Conservation (phyloP, 2,113 vertebrate genomes). For the Lophotis ruficrista region DNA sequence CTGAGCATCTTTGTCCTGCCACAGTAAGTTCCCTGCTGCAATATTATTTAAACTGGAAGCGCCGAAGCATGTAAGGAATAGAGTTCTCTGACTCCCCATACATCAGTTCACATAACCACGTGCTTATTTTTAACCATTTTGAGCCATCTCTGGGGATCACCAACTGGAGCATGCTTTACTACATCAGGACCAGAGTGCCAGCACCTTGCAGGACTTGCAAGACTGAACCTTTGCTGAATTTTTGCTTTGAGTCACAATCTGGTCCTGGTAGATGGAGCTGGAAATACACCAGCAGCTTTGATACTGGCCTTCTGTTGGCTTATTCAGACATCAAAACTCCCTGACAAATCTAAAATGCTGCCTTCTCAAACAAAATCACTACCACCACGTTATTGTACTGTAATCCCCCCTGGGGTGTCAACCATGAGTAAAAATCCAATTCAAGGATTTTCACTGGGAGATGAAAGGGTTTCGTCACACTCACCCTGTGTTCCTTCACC, state of each 20-base stretch:
- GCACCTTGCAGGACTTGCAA: background rate
- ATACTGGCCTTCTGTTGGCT: background rate
- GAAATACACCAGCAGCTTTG: background rate
- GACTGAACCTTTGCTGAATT: background rate
- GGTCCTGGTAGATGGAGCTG: background rate
- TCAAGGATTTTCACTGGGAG: background rate
- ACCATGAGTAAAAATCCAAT: slow-evolving; percentile 1
- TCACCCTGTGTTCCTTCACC: background rate
- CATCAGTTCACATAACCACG: background rate
- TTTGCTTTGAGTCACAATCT: background rate
- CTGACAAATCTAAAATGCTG: background rate
- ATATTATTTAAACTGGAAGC: background rate
- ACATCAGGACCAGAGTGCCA: background rate
- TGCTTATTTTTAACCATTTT: background rate
- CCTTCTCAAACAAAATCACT: background rate
- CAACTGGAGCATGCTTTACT: background rate
- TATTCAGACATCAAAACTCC: background rate
- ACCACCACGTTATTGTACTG: background rate
- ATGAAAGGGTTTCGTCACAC: slow-evolving; percentile 23
- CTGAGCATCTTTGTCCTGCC: background rate
- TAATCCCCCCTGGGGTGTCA: background rate
- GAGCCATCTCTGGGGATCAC: background rate
- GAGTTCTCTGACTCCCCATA: background rate
- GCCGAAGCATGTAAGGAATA: background rate
- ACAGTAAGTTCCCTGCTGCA: background rate